Percentiles rank a stretch among this genome's conserved stretches.
Evolutionary conservation across 2,113 vertebrate species (phyloP).

Genomic region (Apus apus): DNA sequence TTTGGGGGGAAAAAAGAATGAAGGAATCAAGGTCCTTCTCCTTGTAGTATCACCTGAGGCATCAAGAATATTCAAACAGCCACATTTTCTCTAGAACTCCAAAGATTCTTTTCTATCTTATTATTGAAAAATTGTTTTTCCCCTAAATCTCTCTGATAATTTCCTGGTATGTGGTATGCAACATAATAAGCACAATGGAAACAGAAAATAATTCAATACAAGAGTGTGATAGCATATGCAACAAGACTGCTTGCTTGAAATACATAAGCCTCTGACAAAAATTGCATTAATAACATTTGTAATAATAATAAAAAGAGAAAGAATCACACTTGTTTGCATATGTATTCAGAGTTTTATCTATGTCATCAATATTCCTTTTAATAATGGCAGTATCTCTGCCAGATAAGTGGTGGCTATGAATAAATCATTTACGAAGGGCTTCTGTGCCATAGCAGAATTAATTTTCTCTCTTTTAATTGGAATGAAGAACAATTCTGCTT

Average conservation of each 20-base stretch:
- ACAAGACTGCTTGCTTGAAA: conserved; percentile 1
- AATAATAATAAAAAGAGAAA: not conserved
- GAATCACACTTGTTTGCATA: conserved; percentile 10
- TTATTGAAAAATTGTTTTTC: conserved; percentile 28
- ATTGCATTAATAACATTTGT: not conserved
- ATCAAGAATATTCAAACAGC: conserved; percentile 19
- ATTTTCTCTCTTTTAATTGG: conserved; percentile 15
- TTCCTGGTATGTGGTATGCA: not conserved
- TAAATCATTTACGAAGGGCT: conserved; percentile 14
- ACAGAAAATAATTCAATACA: not conserved
- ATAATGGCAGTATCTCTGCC: not conserved
- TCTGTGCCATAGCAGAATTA: not conserved
- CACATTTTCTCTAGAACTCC: conserved; percentile 2
- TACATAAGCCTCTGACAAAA: not conserved
- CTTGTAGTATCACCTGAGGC: not conserved
- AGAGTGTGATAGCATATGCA: not conserved
- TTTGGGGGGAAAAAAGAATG: rapidly evolving
- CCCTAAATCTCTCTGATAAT: not conserved
- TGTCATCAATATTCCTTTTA: conserved; percentile 51
- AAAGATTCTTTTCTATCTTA: conserved; percentile 1
- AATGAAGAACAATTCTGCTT: conserved; percentile 2
- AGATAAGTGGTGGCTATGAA: conserved; percentile 14
- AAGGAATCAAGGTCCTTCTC: not conserved
- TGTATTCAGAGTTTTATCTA: not conserved
- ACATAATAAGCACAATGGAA: not conserved